Base-by-base conservation (phyloP, 2,113 vertebrate genomes). In the Bos javanicus region DNA sequence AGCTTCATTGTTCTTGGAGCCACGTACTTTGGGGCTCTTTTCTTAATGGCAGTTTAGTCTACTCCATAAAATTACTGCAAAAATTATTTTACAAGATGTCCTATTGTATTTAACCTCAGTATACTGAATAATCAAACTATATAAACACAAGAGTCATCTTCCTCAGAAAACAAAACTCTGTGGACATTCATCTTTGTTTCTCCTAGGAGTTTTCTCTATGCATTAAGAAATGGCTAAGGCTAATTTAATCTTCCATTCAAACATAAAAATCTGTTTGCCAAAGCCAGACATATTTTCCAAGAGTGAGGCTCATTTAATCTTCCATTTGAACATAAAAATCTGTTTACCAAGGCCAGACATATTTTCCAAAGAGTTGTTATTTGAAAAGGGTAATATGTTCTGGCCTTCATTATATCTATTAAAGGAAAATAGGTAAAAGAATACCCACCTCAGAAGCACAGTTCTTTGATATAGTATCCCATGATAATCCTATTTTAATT, bases 401-500 rank as follows among this genome's bases (percentile, higher is more conserved):
- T 87, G 48, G 19, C 36, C 19, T 95, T 80, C 3, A 25, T 67
- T 74, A 21, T 90, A 59, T 43, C 33, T 90, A 33, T 84, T 93
- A 92, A 91, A 87, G 57, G 43, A 81, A 90, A 83, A 64, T 39
- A 78, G 90, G n/a, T 54, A 82, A 95, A n/a, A 92, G 56, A 95
- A 87, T 39, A 95, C 46, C 21, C 36, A 97, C 33, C 60, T 89
- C 60, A 62, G 71, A 81, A 76, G 71, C 33, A 71, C 23, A 46
- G 93, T 91, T 95, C 67, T 94, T 97, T 78, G 46, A 92, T 89
- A 12, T 23, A 33, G 12, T 82, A 87, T 43, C 13, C 88, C 46
- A 19, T 50, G 60, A 94, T 91, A 93, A 96, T 91, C 83, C 62
- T 12, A 23, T 95, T 87, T 95, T 96, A 97, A 93, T 96, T 97